These are phyloP conservation scores for Gymnothorax javanicus DNA, from an alignment of 2,797 vertebrate species.

Conservation along the genomic window DNA sequence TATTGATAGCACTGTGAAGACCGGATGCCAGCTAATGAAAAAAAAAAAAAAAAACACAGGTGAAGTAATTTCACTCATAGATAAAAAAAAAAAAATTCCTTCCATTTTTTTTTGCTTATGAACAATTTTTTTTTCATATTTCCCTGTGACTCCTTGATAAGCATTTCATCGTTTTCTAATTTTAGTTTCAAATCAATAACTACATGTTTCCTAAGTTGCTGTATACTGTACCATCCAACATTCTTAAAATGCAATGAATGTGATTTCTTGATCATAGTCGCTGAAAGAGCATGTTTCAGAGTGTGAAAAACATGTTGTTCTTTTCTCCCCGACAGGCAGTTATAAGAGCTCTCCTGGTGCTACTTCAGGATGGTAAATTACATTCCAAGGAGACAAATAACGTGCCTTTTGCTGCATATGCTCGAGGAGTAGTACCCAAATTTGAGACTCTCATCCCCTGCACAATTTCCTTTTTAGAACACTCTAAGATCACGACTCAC, in stretches of 20 bases:
- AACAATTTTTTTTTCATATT: neutral
- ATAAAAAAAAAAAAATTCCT: neutral
- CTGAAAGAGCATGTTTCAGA: neutral
- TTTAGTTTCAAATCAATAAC: neutral
- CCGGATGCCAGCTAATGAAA: conserved; percentile 59
- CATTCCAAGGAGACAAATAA: conserved; percentile 50
- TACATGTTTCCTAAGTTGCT: neutral
- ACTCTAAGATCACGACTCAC: neutral
- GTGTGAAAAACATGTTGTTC: neutral
- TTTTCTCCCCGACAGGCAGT: conserved; percentile 46
- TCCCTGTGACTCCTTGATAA: neutral
- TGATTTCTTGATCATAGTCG: neutral
- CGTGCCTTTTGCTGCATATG: conserved; percentile 52
- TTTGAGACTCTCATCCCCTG: neutral
- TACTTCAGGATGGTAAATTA: conserved; percentile 44
- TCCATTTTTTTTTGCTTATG: neutral
- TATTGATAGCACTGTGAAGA: conserved; percentile 54
- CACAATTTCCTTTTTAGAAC: neutral
- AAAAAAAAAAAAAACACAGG: conserved; percentile 41
- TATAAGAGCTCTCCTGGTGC: conserved; percentile 7
- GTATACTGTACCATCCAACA: neutral
- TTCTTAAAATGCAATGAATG: neutral
- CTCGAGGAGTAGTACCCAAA: neutral
- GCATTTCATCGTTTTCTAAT: neutral
- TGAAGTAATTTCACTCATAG: conserved; percentile 46